A percentile compares a stretch with the other conserved stretches of the same genome.
Conservation (phyloP, 2,888 invertebrate genomes). For the Lagria hirta region DNA sequence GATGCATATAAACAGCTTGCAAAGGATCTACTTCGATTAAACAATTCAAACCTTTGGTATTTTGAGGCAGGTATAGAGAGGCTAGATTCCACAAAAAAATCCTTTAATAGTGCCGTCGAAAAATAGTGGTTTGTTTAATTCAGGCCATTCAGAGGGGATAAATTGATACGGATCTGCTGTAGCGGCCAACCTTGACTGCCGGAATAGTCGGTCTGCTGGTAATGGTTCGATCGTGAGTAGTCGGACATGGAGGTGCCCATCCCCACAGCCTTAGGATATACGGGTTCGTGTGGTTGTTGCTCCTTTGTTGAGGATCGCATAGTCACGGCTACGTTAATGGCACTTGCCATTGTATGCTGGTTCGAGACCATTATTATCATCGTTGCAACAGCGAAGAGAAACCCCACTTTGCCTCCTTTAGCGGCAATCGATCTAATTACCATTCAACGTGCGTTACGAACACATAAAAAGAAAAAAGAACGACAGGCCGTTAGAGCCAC, state of each 20-base stretch:
- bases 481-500: conserved; percentile 14
- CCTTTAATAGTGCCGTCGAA: background rate
- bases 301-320: conserved; percentile 33
- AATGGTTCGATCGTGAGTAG: conserved; percentile 37
- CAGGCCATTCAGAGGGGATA: conserved; percentile 1
- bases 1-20: too few species aligned
- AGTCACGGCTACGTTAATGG: conserved; percentile 37
- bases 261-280: conserved; percentile 31
- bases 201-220: conserved; percentile 30
- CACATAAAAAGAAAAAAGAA: conserved; percentile 9
- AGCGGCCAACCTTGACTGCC: conserved; percentile 34
- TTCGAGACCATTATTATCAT: conserved; percentile 18
- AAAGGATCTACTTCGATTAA: too few species aligned
- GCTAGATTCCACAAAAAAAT: conserved; percentile 3
- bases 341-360: conserved; percentile 28
- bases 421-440: conserved; percentile 25
- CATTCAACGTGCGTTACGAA: conserved; percentile 23
- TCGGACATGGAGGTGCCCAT: conserved; percentile 30
- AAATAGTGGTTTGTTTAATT: conserved; percentile 8
- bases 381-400: conserved; percentile 12
- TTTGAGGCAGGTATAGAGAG: too few species aligned
- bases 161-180: conserved; percentile 11
- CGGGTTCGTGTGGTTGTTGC: conserved; percentile 30
- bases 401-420: conserved; percentile 6
- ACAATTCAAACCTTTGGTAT: too few species aligned